Conservation (phyloP, 1,140 invertebrate genomes). For the Zaprionus ornatus region DNA sequence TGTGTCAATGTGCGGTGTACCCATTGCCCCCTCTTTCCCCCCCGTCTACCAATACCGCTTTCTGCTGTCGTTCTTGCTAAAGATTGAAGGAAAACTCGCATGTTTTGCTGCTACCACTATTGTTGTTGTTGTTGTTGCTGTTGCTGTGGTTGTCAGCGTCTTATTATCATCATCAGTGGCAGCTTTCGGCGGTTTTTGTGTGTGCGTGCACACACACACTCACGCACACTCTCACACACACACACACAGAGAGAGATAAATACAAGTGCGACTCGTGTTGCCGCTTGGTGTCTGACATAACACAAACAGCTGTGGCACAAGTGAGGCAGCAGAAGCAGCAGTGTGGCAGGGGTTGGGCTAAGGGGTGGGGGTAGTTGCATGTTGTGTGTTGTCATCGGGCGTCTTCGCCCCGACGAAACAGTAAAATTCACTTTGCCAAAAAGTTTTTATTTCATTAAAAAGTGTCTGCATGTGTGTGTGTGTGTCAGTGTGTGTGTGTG, state of each 20-base stretch:
- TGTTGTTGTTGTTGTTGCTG: slow-evolving; percentile 47
- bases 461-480: slow-evolving; percentile 43
- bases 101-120: slow-evolving; percentile 64
- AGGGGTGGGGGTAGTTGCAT: slow-evolving; percentile 44
- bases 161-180: slow-evolving; percentile 82
- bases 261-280: slow-evolving; percentile 19
- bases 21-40: not conserved
- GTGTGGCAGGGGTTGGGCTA: not conserved
- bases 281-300: slow-evolving; percentile 37
- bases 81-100: slow-evolving; percentile 37
- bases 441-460: slow-evolving; percentile 83
- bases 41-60: not conserved
- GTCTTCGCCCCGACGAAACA: slow-evolving; percentile 59
- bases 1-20: slow-evolving; percentile 63
- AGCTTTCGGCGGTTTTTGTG: slow-evolving; percentile 77
- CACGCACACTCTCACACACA: not conserved
- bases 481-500: no score
- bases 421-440: slow-evolving; percentile 82
- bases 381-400: slow-evolving; percentile 68
- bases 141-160: slow-evolving; percentile 78
- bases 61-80: not conserved
- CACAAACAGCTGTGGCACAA: slow-evolving; percentile 43
- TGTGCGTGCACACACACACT: slow-evolving; percentile 22
- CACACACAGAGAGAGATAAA: slow-evolving; percentile 11
- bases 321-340: not conserved